Percentiles rank a stretch among this genome's conserved stretches.
Conservation (phyloP, 2,113 vertebrate genomes). For the Eupsittula cactorum region DNA sequence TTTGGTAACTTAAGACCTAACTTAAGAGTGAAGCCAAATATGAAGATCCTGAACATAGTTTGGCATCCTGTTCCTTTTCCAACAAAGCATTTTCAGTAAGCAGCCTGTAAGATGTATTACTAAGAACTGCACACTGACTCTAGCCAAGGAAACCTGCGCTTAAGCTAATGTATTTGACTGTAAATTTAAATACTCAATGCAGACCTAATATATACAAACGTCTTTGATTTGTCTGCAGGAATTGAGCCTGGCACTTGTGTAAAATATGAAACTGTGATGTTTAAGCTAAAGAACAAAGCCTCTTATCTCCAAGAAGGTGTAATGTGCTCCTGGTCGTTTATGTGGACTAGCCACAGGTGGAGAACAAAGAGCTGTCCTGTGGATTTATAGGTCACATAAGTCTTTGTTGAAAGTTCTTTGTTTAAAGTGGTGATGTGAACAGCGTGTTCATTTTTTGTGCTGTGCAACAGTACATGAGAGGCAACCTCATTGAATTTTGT, state of each 20-base stretch:
- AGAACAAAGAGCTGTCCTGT: constrained; percentile 23
- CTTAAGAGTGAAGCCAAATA: not conserved
- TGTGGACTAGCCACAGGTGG: not conserved
- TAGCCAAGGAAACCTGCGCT: not conserved
- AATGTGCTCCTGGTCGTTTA: not conserved
- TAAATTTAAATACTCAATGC: not conserved
- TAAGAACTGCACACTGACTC: not conserved
- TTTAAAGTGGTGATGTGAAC: not conserved
- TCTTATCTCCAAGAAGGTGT: not conserved
- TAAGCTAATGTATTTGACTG: not conserved
- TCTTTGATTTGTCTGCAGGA: not conserved
- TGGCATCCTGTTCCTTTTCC: not conserved
- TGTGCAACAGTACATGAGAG: not conserved
- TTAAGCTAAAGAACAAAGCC: constrained; percentile 8
- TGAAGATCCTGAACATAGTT: not conserved
- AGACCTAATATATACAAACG: not conserved
- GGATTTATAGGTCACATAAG: constrained; percentile 5
- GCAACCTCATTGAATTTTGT: not conserved
- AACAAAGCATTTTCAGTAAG: not conserved
- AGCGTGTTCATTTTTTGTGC: not conserved
- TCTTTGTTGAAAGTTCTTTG: not conserved
- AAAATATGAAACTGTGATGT: not conserved
- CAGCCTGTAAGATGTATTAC: not conserved
- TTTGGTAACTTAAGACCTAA: not conserved
- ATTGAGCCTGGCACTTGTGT: not conserved